Percentiles rank a stretch among this genome's conserved stretches.
These are phyloP conservation scores for Venusia cambrica DNA, from an alignment of 2,888 invertebrate genomes.

Conservation along the genomic window DNA sequence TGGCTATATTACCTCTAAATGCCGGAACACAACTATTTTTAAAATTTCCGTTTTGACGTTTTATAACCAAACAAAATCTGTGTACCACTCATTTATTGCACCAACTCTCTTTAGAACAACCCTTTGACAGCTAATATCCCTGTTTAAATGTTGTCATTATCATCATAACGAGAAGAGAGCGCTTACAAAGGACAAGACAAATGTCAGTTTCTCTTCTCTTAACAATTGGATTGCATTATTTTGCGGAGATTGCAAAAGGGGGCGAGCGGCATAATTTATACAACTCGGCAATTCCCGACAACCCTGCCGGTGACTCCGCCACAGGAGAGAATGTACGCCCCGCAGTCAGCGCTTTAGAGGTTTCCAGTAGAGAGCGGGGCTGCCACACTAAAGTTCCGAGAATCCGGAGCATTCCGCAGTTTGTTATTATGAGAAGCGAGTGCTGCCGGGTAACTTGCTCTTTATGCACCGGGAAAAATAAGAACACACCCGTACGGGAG, in stretches of 20 bases:
- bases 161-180: conserved; percentile 39
- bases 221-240: conserved; percentile 71
- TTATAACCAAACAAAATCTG: too few relatives aligned
- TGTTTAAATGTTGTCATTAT: conserved; percentile 22
- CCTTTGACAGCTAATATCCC: conserved; percentile 8
- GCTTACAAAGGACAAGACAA: conserved; percentile 60
- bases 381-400: conserved; percentile 67
- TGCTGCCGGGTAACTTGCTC: conserved; percentile 62
- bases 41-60: too few relatives aligned
- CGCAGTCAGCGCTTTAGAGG: conserved; percentile 74
- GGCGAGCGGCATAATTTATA: conserved; percentile 70
- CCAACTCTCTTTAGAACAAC: not conserved
- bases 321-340: conserved; percentile 66
- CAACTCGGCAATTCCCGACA: conserved; percentile 70
- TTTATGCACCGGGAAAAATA: conserved; percentile 59
- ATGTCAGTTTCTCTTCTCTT: conserved; percentile 59
- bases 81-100: too few relatives aligned
- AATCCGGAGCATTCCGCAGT: conserved; percentile 74
- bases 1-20: too few relatives aligned
- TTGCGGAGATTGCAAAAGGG: conserved; percentile 68
- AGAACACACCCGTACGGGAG: conserved; percentile 33
- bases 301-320: conserved; percentile 63
- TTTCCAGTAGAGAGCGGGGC: conserved; percentile 59
- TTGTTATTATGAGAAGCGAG: conserved; percentile 68
- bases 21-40: too few relatives aligned